Conservation (phyloP, 2,113 vertebrate genomes). For the Chloebia gouldiae region DNA sequence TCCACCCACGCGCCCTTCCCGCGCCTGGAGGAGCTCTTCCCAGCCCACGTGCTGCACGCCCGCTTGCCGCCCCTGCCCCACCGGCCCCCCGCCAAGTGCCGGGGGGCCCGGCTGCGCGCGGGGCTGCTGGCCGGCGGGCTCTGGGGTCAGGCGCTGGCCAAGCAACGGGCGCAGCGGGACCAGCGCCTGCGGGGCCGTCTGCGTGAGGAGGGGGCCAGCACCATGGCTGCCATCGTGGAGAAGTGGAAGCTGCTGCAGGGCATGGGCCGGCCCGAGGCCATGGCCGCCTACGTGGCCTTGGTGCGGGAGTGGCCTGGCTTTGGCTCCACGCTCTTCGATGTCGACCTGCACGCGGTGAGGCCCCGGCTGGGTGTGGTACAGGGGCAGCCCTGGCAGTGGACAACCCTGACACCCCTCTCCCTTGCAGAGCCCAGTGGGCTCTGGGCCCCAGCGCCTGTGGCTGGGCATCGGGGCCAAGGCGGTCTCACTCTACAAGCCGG, state of each 20-base stretch:
- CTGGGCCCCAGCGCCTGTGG: conserved; percentile 85
- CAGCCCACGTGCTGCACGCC: conserved; percentile 69
- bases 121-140: conserved; percentile 81
- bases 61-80: conserved; percentile 70
- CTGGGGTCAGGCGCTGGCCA: conserved; percentile 83
- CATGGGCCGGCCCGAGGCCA: conserved; percentile 86
- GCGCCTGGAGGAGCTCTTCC: conserved; percentile 85
- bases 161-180: conserved; percentile 82
- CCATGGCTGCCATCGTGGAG: conserved; percentile 84
- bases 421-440: conserved; percentile 78
- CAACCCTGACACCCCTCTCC: not conserved
- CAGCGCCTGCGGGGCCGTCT: conserved; percentile 74
- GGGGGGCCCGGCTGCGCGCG: conserved; percentile 69
- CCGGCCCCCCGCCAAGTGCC: conserved; percentile 57
- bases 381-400: fast-evolving
- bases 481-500: conserved; percentile 86
- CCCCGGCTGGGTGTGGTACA: fast-evolving
- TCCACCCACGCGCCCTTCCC: conserved; percentile 80
- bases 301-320: conserved; percentile 91
- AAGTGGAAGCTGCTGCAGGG: conserved; percentile 88
- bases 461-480: conserved; percentile 86
- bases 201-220: conserved; percentile 80
- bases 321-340: conserved; percentile 91
- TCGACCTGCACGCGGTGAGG: conserved; percentile 88
- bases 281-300: conserved; percentile 87